A percentile compares a stretch with the other conserved stretches of the same genome.
Conservation (phyloP, 23 tunicate species). For the Corella eumyota region DNA sequence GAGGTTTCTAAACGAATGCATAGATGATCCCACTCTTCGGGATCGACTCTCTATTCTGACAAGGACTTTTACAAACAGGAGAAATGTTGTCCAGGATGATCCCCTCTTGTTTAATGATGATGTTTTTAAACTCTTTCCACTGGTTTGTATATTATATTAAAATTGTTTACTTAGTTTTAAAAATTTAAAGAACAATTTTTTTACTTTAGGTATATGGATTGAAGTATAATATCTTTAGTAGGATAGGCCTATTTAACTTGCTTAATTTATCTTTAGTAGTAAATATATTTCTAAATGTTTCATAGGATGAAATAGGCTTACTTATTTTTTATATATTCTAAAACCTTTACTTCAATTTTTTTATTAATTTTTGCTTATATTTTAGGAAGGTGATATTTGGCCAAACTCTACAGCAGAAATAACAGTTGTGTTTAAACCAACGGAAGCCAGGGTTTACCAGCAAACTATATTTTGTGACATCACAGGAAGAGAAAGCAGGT, state of each 20-base stretch:
- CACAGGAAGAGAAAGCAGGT: conserved; percentile 80
- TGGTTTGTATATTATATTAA: conserved; percentile 39
- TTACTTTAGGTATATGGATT: too few relatives aligned
- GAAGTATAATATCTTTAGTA: background rate
- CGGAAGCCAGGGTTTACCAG: conserved; percentile 57
- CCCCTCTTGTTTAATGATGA: conserved; percentile 85
- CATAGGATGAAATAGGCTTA: too few relatives aligned
- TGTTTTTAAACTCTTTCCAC: conserved; percentile 58
- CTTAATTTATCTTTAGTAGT: too few relatives aligned
- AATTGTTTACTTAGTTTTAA: too few relatives aligned
- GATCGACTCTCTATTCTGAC: conserved; percentile 91
- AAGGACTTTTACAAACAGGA: conserved; percentile 73
- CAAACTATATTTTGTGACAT: conserved; percentile 89
- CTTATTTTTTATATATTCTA: too few relatives aligned
- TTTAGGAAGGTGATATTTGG: conserved; percentile 93
- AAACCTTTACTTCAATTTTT: too few relatives aligned
- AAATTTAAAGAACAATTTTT: too few relatives aligned
- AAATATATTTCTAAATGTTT: too few relatives aligned
- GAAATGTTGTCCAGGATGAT: conserved; percentile 45
- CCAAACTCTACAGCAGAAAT: conserved; percentile 82
- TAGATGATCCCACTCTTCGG: conserved; percentile 61
- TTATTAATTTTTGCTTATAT: background rate
- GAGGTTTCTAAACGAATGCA: conserved; percentile 74
- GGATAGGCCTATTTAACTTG: background rate
- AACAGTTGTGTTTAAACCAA: conserved; percentile 77